Evolutionary conservation across 2,113 vertebrate species (phyloP).

Genomic region (Leptodactylus fuscus): DNA sequence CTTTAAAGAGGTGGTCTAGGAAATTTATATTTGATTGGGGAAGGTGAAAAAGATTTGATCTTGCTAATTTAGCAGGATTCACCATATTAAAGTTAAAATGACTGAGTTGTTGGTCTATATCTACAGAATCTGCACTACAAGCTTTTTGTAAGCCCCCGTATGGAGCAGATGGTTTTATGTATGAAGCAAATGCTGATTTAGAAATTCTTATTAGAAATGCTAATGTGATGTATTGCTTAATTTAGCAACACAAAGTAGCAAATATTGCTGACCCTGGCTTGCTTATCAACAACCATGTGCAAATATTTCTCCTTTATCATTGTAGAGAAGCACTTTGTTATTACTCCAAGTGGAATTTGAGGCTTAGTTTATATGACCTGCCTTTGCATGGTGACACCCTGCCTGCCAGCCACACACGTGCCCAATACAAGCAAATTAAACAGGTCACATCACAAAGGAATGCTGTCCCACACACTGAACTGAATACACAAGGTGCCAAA

Average conservation of each 20-base stretch:
- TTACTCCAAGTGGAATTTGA: constrained; percentile 19
- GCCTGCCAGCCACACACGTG: constrained; percentile 34
- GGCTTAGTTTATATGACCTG: constrained; percentile 37
- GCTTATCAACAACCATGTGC: not conserved
- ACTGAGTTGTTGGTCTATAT: no score
- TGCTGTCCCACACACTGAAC: not conserved
- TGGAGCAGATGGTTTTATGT: no score
- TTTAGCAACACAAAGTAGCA: not conserved
- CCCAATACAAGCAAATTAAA: constrained; percentile 28
- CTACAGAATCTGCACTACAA: no score
- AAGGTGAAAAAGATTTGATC: no score
- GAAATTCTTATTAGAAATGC: no score
- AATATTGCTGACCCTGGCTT: not conserved
- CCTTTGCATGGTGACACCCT: not conserved
- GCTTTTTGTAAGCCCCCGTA: no score
- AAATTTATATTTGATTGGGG: no score
- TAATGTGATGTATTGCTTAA: no score
- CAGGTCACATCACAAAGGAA: constrained; percentile 45
- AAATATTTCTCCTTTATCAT: not conserved
- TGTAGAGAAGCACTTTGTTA: not conserved
- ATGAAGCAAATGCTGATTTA: no score
- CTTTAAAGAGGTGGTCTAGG: no score
- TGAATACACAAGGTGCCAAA: not conserved
- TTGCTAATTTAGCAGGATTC: no score
- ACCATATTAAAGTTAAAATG: no score